phyloP scores from a whole-genome alignment of 2,888 invertebrate genomes.

The Ametastegia equiseti region DNA sequence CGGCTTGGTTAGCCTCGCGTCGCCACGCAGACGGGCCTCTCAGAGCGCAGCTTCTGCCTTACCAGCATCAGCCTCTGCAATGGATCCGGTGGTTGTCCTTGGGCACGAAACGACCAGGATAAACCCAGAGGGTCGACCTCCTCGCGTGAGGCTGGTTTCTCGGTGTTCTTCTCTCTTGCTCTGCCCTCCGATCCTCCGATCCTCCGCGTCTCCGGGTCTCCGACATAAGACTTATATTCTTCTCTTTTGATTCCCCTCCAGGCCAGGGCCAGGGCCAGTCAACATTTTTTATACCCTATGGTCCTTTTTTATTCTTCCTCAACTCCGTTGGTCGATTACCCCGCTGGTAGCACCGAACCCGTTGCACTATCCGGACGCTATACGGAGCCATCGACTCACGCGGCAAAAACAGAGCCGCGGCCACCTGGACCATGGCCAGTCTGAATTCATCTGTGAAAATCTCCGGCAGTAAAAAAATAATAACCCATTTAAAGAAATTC shows the following conservation, averaged over 20 bases:
- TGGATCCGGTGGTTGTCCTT: slow-evolving; percentile 41
- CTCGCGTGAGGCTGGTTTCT: slow-evolving; percentile 20
- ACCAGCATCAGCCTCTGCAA: slow-evolving; percentile 1
- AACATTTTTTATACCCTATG: slow-evolving; percentile 10
- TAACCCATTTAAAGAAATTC: neutral
- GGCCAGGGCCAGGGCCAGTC: neutral
- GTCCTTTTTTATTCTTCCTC: slow-evolving; percentile 16
- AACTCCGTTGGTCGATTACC: slow-evolving; percentile 25
- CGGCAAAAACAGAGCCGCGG: neutral
- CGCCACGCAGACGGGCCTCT: slow-evolving; percentile 12
- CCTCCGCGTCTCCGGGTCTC: neutral
- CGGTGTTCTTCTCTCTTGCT: slow-evolving; percentile 21
- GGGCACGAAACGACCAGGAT: slow-evolving; percentile 41
- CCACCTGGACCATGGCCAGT: slow-evolving; percentile 12
- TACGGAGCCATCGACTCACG: neutral
- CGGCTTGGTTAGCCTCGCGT: slow-evolving; percentile 8
- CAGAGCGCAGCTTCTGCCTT: slow-evolving; percentile 18
- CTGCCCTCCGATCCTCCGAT: neutral
- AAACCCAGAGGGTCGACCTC: slow-evolving; percentile 36
- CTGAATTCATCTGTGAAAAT: neutral
- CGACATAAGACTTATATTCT: slow-evolving; percentile 9
- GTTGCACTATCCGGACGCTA: neutral
- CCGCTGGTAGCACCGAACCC: neutral
- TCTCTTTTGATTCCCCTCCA: slow-evolving; percentile 24
- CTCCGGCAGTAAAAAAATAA: neutral